phyloP scores from a whole-genome alignment of 64 coral and sea anemone genomes.

The Montipora sp. region DNA sequence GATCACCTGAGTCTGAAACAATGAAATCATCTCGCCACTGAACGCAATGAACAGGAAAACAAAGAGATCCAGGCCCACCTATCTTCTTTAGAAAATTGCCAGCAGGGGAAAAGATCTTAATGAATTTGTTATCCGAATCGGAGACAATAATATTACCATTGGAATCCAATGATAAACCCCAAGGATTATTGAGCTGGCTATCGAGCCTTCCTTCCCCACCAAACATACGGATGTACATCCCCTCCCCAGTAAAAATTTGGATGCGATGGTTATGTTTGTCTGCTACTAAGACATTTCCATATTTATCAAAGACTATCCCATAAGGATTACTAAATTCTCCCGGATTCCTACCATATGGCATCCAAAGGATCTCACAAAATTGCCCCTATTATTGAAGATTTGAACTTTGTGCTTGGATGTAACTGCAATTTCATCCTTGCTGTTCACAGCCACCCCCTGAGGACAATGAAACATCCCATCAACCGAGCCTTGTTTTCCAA shows the following conservation, averaged over 20 bases:
- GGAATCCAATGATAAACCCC: conserved; percentile 54
- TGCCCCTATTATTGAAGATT: conserved; percentile 30
- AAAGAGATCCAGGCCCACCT: no score
- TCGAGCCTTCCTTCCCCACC: no score
- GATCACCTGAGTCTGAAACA: neutral
- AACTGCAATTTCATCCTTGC: conserved; percentile 6
- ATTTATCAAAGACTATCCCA: neutral
- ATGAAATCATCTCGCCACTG: no score
- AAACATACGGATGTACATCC: no score
- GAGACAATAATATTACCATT: conserved; percentile 89
- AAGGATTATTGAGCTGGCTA: no score
- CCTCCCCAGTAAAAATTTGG: no score
- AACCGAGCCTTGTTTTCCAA: neutral
- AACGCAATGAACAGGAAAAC: no score
- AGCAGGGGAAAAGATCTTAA: conserved; percentile 46
- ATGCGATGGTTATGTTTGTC: no score
- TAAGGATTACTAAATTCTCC: neutral
- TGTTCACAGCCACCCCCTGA: neutral
- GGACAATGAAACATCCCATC: neutral
- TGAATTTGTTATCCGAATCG: conserved; percentile 70
- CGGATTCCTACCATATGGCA: neutral
- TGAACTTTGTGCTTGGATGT: neutral
- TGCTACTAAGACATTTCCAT: no score
- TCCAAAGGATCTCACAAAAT: conserved; percentile 17
- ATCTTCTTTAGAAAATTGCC: conserved; percentile 3